Conservation (phyloP, 2,888 invertebrate genomes). For the Margaritifera margaritifera region DNA sequence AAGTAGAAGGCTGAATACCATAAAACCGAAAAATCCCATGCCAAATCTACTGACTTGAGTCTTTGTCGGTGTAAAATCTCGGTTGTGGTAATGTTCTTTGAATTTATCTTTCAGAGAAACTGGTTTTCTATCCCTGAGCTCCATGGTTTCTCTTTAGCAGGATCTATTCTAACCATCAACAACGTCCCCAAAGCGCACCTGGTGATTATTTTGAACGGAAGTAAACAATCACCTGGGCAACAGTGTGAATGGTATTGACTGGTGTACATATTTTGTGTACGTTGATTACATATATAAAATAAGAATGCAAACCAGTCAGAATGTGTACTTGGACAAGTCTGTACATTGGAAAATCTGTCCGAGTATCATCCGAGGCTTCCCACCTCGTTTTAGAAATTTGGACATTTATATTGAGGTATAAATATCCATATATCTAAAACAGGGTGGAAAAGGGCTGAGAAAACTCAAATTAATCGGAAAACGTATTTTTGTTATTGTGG, state of each 20-base stretch:
- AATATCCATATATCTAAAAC: too few relatives aligned
- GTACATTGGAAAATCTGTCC: too few relatives aligned
- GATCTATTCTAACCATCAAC: neutral
- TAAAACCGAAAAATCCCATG: slow-evolving; percentile 42
- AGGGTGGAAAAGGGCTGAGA: too few relatives aligned
- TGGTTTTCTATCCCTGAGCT: slow-evolving; percentile 45
- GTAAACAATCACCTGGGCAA: slow-evolving; percentile 30
- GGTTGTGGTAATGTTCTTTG: slow-evolving; percentile 46
- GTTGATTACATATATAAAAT: too few relatives aligned
- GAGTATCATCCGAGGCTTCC: too few relatives aligned
- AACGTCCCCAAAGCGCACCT: slow-evolving; percentile 24
- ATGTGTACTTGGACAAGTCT: too few relatives aligned
- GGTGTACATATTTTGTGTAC: slow-evolving; percentile 2
- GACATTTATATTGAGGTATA: too few relatives aligned
- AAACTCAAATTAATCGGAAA: too few relatives aligned
- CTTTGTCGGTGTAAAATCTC: slow-evolving; percentile 51
- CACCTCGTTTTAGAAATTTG: too few relatives aligned
- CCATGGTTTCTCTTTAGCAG: slow-evolving; percentile 28
- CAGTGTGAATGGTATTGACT: slow-evolving; percentile 27
- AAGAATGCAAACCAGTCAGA: too few relatives aligned
- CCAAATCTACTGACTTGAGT: slow-evolving; percentile 34
- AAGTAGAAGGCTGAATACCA: slow-evolving; percentile 41
- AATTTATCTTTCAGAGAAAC: slow-evolving; percentile 53
- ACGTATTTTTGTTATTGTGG: too few relatives aligned
- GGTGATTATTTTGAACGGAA: slow-evolving; percentile 36